Conservation (phyloP, 1,140 invertebrate species). For the Cotesia vestalis region DNA sequence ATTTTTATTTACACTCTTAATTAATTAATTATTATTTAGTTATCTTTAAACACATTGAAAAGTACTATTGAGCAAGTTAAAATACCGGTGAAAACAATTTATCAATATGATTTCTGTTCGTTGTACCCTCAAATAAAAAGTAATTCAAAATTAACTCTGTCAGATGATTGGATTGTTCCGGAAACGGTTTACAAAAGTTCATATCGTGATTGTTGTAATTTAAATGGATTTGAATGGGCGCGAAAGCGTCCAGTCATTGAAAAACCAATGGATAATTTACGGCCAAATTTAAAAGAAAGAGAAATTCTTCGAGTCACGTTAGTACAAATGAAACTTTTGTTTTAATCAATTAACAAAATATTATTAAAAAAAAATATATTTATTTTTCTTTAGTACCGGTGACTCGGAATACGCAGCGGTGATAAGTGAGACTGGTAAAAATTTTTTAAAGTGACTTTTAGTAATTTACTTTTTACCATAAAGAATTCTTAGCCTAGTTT, state of each 20-base stretch:
- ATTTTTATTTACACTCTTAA: no score
- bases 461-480: not conserved
- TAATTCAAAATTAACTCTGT: constrained; percentile 31
- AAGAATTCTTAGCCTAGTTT: no score
- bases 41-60: constrained; percentile 41
- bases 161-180: constrained; percentile 45
- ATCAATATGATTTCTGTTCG: constrained; percentile 43
- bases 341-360: not conserved
- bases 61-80: constrained; percentile 42
- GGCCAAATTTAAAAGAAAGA: constrained; percentile 46
- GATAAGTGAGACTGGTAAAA: constrained; percentile 43
- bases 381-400: constrained; percentile 44
- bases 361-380: not conserved
- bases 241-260: constrained; percentile 18
- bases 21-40: not conserved
- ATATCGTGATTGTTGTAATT: constrained; percentile 45
- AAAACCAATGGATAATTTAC: constrained; percentile 44
- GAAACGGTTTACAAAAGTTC: constrained; percentile 45
- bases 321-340: not conserved
- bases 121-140: constrained; percentile 28
- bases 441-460: constrained; percentile 37
- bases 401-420: constrained; percentile 45
- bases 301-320: constrained; percentile 49
- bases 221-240: constrained; percentile 17
- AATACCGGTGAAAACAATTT: constrained; percentile 38